A percentile compares a stretch with the other conserved stretches of the same genome.
These are phyloP conservation scores for Malurus leucopterus DNA, from an alignment of 2,797 vertebrate species.

Conservation along the genomic window DNA sequence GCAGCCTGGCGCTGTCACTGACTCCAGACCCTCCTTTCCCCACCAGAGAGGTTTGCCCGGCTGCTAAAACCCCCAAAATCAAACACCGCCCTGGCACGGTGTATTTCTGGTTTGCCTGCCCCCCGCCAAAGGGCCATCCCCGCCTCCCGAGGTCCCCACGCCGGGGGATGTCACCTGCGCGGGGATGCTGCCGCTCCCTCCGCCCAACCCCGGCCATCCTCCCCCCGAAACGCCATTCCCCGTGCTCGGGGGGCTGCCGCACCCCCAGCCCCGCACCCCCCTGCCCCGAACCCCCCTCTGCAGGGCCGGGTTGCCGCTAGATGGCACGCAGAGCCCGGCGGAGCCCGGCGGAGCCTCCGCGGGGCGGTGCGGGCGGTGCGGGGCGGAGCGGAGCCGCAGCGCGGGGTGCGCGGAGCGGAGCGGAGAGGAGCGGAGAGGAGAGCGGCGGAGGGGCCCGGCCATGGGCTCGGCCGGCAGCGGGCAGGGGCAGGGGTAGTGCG, in stretches of 20 bases:
- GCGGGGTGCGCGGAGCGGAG: neutral
- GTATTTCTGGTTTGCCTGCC: neutral
- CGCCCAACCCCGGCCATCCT: neutral
- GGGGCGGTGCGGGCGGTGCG: neutral
- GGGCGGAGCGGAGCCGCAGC: neutral
- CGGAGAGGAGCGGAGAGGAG: neutral
- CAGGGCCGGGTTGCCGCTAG: neutral
- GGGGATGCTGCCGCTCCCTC: neutral
- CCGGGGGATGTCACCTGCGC: neutral
- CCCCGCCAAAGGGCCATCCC: neutral
- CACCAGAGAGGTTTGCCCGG: neutral
- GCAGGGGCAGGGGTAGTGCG: neutral
- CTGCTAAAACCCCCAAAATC: accelerated
- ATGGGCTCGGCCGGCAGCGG: constrained; percentile 12
- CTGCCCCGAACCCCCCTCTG: neutral
- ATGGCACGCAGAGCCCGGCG: neutral
- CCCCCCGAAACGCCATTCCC: neutral
- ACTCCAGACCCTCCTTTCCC: neutral
- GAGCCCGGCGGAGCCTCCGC: neutral
- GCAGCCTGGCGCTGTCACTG: neutral
- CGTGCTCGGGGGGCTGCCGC: neutral
- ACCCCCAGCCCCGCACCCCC: accelerated
- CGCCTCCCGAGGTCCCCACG: neutral
- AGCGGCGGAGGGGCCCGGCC: neutral
- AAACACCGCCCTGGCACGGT: neutral